Base-by-base conservation (phyloP, 2,888 invertebrate species). In the Leptinotarsa rubiginosa region DNA sequence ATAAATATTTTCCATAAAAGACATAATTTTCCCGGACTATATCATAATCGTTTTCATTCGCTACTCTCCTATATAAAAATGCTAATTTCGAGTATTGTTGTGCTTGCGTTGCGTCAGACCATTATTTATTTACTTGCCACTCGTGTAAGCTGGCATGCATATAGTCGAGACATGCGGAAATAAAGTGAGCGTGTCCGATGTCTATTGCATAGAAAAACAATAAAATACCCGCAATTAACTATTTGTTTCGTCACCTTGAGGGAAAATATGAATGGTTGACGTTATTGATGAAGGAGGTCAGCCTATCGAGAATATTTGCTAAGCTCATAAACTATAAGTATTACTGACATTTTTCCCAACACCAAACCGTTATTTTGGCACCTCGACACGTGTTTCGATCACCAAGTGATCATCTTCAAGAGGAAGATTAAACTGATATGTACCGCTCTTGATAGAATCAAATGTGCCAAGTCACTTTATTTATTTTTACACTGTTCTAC, bases 71-170 rank as follows among this genome's bases (percentile, higher is more conserved):
- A 49, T 65, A 52, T 74, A 65, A 66, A 56, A 74, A 67, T 70
- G 73, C 56, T 69, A 73, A 73, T 73, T 59, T 41, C 56, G 18
- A 47, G 31, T 52, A 54, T 52, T 64, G 65, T 69, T 73, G 18
- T 52, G 52, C 65, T 49, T 31, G 62, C 41, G 70, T 70, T 70
- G 66, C 69, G 70, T 74, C 73, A 74, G n/a, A 25, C 41, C 22
- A 47, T 65, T 71, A 62, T 62, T 62, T 25, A 59, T 59, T 59
- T 59, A 15, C 25, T 59, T 59, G 20, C 12, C 15, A 31, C 2
- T 31, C 31, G 62, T 62, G 16, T 12, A 41, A 41, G 41, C 31
- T 62, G 62, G 62, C n/a, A 41, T 62, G 62, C 41, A 41, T 41
- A 41, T 41, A 10, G 1, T 7, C 15, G 62, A 31, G 31, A 62